Base-by-base conservation (phyloP, 2,113 vertebrate species). In the Pyxicephalus adspersus region DNA sequence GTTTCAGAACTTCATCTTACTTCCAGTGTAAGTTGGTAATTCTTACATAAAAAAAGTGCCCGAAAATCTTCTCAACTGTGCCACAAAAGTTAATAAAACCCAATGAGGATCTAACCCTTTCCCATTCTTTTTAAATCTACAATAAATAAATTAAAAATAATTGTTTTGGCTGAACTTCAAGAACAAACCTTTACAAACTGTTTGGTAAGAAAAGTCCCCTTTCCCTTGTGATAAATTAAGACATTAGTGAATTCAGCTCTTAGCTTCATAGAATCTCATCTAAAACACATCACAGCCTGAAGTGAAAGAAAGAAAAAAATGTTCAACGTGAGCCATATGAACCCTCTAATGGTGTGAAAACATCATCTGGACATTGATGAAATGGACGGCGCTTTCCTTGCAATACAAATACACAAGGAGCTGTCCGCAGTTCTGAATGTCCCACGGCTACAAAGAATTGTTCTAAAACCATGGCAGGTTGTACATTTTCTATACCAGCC, bases 211-310 rank as follows among this genome's bases (percentile, higher is more conserved):
- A 72, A 72, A 22, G 26, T 22, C 52, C 9, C 5, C 18, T 20
- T 22, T 22, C 28, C 22, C 3, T 23, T 0, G 17, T 74, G 71
- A 74, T 60, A 17, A 60, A 60, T 60, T 4, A 9, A 23, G 16
- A 74, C 71, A 60, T 74, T 38, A 34, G 55, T 29, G n/a, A 60
- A 55, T 23, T n/a, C 54, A 60, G n/a, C n/a, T 18, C 22, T 22
- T 29, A 9, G 54, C 54, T 23, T 15, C n/a, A 22, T 4, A 58
- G 51, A 60, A 74, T 38, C 19, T 58, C 54, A 58, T 38, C 20
- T n/a, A 38, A 58, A 74, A 20, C 11, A 25, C 23, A 15, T 61
- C 9, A 23, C 11, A 70, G 45, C 50, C 54, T 8, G 13, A 13
- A 54, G 15, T 19, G 52, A 29, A 70, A 52, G n/a, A 52, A 3